These are phyloP conservation scores for Bombus superbus DNA, from an alignment of 1,140 invertebrate genomes.

Conservation along the genomic window DNA sequence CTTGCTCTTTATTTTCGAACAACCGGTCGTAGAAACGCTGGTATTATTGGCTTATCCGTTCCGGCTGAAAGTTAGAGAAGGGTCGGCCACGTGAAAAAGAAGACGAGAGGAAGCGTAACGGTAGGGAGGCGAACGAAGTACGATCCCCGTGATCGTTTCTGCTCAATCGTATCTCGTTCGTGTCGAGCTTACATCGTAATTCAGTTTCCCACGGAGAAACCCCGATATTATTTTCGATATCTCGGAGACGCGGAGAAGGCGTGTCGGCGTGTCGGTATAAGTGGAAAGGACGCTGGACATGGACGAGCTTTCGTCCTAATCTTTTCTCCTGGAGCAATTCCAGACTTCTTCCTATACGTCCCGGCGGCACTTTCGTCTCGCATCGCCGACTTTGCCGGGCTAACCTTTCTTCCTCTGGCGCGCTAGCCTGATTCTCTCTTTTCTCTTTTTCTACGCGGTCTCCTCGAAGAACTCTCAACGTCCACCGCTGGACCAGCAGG, in stretches of 20 bases:
- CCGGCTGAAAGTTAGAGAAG: conserved; percentile 62
- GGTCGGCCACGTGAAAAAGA: not conserved
- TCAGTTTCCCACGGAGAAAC: conserved; percentile 71
- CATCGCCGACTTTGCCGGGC: not conserved
- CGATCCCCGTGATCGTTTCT: conserved; percentile 36
- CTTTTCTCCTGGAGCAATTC: conserved; percentile 35
- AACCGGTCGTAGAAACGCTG: conserved; percentile 70
- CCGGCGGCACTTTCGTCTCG: conserved; percentile 2
- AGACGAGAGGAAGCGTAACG: not conserved
- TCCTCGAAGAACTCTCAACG: conserved; percentile 46
- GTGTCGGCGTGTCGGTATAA: conserved; percentile 44
- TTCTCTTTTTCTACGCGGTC: conserved; percentile 19
- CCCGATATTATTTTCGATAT: conserved; percentile 79
- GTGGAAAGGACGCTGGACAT: conserved; percentile 54
- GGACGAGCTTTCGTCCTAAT: conserved; percentile 1
- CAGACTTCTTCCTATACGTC: not conserved
- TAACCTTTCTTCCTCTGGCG: not conserved
- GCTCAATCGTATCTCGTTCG: conserved; percentile 71
- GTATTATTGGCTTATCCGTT: conserved; percentile 81
- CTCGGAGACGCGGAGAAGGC: conserved; percentile 46
- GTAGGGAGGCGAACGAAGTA: not conserved
- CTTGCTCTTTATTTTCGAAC: conserved; percentile 38
- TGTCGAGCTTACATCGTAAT: conserved; percentile 74
- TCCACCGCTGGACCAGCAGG: conserved; percentile 7
- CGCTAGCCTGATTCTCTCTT: conserved; percentile 25